Base-by-base conservation (phyloP, 2,797 vertebrate genomes). In the Hippoglossus hippoglossus region DNA sequence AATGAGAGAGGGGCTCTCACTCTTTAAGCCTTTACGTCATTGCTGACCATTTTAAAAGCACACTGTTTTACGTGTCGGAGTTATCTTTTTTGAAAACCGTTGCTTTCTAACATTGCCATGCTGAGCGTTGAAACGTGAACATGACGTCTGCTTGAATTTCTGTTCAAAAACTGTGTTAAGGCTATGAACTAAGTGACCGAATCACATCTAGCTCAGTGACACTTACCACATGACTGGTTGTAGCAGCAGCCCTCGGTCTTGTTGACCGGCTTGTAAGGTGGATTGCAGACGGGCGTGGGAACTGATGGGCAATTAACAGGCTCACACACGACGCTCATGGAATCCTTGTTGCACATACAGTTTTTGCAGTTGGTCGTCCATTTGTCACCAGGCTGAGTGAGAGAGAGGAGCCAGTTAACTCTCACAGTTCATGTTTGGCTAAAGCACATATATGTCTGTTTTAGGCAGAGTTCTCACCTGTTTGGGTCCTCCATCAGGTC, bases 401-500 rank as follows among this genome's bases (percentile, higher is more conserved):
- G 18, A 77, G 39, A 69, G 57, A 75, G 46, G 7, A 39, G 52
- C n/a, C 0, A 6, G 26, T 36, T 88, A 5, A 82, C 64, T 80
- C 16, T 57, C 5, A 50, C 21, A 55, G 56, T 24, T 67, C 1
- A 10, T 6, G 0, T 16, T 71, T 24, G 60, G 52, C 0, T 18
- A 8, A 36, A 58, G 12, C 5, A 36, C 3, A 41, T 6, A 8
- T 25, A 36, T 25, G 4, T 0, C 22, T 26, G 28, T 22, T 8
- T 46, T 3, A n/a, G n/a, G 10, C 11, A 46, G n/a, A 19, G 4
- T 19, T 62, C 57, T 91, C 73, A 96, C 95, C 74, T 66, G 15
- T 89, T 90, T 95, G 62, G 94, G 95, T 53, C 86, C 79, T 41
- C 95, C 95, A 41, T 96, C 92, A n/a, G 95, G 93, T 53, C 96